These are phyloP conservation scores for Apomyelois bistriatella DNA, from an alignment of 2,888 invertebrate species.

Conservation along the genomic window DNA sequence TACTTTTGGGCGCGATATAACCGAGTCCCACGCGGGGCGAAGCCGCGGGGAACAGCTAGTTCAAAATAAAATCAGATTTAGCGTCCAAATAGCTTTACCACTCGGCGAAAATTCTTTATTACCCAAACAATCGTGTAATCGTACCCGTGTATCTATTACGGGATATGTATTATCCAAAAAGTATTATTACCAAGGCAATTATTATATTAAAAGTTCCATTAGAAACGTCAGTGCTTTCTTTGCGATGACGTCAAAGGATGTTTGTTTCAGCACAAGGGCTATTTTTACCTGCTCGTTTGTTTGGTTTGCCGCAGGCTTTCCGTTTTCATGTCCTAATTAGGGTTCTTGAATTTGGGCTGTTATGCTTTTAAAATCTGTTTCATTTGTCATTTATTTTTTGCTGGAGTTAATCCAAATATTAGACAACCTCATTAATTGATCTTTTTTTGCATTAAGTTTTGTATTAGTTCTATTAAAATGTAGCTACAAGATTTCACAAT, in stretches of 20 bases:
- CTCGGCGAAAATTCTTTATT: too few relatives aligned
- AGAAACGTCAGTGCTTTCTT: constrained; percentile 18
- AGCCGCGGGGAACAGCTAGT: too few relatives aligned
- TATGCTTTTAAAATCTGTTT: background rate
- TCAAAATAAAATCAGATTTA: too few relatives aligned
- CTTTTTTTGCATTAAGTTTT: too few relatives aligned
- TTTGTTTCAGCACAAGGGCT: constrained; percentile 35
- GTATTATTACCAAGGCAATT: background rate
- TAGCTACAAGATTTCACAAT: too few relatives aligned
- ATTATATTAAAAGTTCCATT: background rate
- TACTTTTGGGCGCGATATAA: too few relatives aligned
- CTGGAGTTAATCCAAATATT: background rate
- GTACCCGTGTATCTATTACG: background rate
- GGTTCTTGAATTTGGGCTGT: background rate
- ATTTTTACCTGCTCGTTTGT: constrained; percentile 36
- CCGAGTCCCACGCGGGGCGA: too few relatives aligned
- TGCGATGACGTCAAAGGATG: constrained; percentile 50
- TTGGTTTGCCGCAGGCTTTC: constrained; percentile 31
- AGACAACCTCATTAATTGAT: too few relatives aligned
- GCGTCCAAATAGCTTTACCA: too few relatives aligned
- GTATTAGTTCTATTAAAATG: too few relatives aligned
- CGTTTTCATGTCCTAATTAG: constrained; percentile 8
- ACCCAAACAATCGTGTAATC: too few relatives aligned
- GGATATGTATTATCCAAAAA: background rate
- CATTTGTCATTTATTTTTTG: too few relatives aligned